Evolutionary conservation across 2,113 vertebrate genomes (phyloP), one percentile per base, ranked within the genome.

Genomic region (Pseudolaguvia tuberculata): DNA sequence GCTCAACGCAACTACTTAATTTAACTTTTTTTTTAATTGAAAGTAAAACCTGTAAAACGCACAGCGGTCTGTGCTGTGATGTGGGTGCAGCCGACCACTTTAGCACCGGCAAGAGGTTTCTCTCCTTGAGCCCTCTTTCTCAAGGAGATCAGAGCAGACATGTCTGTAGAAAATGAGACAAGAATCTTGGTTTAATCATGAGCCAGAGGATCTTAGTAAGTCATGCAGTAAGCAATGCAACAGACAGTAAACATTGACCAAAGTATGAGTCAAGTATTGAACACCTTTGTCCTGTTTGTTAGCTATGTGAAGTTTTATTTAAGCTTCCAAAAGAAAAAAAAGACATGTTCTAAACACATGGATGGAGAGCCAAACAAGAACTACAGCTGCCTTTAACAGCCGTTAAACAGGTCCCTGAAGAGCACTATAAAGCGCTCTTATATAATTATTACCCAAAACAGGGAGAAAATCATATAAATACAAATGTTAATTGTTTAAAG

Each of bases 41-140:
- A 63, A 63, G 29, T 17, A 17, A 1, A 18, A 23, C 6, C 39
- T 59, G n/a, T 39, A 42, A 6, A 77, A 87, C 95, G 78, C 91
- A 99, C 96, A 1, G 95, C 96, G 2, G 95, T 99, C 91, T 98
- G 96, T 63, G 96, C 96, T 15, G 96, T 99, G 84, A 99, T 99
- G 85, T 99, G 97, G 72, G 97, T 99, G 29, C 97, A 99, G 82
- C 97, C 97, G 23, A 98, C 95, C 21, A 99, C 96, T 88, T 96
- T 99, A 20, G 96, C 95, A 86, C 96, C 97, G 35, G 96, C 95
- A 79, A 99, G 90, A 53, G 97, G 97, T 74, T 99, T 99, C 88
- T 99, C 97, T 42, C 96, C 97, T 86, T 99, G 97, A 66, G 97
- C 97, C 87, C 97, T 87, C 91, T 99, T 99, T 89, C 95, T 93